phyloP scores from a whole-genome alignment of 2,797 vertebrate genomes.

The Notolabrus celidotus region DNA sequence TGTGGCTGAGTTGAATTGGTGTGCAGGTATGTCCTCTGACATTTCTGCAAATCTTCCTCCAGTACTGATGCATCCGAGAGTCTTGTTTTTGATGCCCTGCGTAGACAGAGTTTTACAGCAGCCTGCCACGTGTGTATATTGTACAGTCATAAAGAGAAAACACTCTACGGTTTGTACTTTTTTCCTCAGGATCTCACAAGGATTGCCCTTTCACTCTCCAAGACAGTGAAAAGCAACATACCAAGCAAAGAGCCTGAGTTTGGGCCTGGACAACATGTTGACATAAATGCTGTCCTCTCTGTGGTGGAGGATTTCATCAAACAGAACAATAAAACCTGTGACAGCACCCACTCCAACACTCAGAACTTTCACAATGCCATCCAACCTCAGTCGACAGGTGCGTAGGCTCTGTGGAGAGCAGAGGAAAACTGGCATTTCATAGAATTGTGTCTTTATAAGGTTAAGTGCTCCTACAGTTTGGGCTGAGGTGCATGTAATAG shows the following conservation, averaged over 20 bases:
- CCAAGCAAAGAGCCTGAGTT: constrained; percentile 65
- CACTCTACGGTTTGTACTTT: background rate
- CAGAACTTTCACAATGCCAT: background rate
- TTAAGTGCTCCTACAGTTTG: background rate
- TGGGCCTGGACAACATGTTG: constrained; percentile 67
- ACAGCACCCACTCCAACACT: constrained; percentile 63
- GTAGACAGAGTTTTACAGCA: no score
- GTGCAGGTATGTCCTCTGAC: no score
- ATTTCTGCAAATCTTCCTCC: no score
- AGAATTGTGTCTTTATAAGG: background rate
- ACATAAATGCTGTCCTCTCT: constrained; percentile 88
- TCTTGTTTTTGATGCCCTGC: no score
- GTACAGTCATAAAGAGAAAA: background rate
- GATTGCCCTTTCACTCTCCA: constrained; percentile 86
- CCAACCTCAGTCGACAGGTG: constrained; percentile 51
- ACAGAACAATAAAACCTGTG: constrained; percentile 73
- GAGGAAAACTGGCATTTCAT: background rate
- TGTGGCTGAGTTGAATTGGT: no score
- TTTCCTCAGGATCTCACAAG: constrained; percentile 86
- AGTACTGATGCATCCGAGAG: no score
- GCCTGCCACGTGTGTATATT: no score
- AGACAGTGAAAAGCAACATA: constrained; percentile 81
- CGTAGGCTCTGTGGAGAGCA: constrained; percentile 11
- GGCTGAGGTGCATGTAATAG: background rate
- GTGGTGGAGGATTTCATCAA: constrained; percentile 87